Conservation (phyloP, 2,113 vertebrate species). For the Microtus montanus region DNA sequence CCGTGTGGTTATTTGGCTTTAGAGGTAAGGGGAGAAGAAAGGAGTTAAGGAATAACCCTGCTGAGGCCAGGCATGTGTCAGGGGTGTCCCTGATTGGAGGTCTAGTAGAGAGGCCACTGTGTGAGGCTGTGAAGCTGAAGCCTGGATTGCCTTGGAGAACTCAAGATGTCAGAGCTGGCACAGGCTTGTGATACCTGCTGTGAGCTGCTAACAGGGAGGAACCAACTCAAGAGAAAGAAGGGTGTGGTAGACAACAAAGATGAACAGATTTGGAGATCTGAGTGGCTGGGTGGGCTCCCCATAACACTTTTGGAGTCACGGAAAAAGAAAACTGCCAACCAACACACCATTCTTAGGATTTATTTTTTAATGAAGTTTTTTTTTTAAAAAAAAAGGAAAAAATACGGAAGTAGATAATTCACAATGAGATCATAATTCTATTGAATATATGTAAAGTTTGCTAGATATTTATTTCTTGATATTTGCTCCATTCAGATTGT, state of each 20-base stretch:
- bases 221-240: background rate
- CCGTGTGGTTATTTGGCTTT: background rate
- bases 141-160: background rate
- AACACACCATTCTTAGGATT: background rate
- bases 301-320: background rate
- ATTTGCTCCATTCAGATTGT: background rate
- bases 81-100: too few relatives aligned
- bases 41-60: background rate
- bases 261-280: background rate
- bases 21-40: background rate
- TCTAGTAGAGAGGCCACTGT: background rate
- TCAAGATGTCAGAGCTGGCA: background rate
- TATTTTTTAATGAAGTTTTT: background rate
- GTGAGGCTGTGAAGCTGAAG: background rate
- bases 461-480: slow-evolving; percentile 8
- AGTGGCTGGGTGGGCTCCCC: background rate
- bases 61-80: background rate
- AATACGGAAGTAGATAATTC: background rate
- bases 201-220: background rate
- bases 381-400: background rate
- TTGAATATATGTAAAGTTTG: background rate
- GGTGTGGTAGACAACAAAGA: background rate
- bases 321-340: background rate
- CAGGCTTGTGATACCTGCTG: background rate
- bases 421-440: background rate